Percentiles rank a stretch among this genome's conserved stretches.
These are phyloP conservation scores for Solenodon paradoxus DNA, from an alignment of 2,113 vertebrate genomes.

Conservation along the genomic window DNA sequence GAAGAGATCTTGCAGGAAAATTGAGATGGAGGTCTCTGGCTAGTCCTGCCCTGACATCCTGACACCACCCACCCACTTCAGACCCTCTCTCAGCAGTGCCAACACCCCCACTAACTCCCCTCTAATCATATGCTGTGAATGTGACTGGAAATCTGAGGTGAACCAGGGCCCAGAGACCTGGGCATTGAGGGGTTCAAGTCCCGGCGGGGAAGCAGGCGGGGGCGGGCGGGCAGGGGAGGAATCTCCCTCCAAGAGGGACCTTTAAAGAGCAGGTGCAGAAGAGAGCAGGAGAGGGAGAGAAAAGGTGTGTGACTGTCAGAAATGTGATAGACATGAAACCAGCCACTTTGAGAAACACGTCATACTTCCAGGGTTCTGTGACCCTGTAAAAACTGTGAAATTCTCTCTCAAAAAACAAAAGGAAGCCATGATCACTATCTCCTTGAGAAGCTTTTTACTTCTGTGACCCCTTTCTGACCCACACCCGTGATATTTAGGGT, in stretches of 20 bases:
- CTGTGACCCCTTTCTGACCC: neutral
- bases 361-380: slow-evolving; percentile 19
- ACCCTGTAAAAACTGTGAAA: neutral
- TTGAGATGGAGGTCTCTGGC: neutral
- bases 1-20: neutral
- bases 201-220: too few species aligned
- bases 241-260: neutral
- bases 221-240: too few species aligned
- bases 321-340: neutral
- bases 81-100: neutral
- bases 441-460: neutral
- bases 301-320: neutral
- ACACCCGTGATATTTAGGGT: neutral
- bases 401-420: neutral
- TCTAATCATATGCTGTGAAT: neutral
- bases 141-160: neutral
- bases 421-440: neutral
- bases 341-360: neutral
- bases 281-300: neutral
- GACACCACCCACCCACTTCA: neutral
- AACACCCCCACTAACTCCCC: neutral
- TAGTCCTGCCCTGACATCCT: neutral
- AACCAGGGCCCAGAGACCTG: neutral
- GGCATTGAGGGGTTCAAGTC: neutral
- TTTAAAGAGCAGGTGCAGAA: neutral